Percentiles rank a stretch among this genome's conserved stretches.
Evolutionary conservation across 2,888 invertebrate species (phyloP).

Genomic region (Ectropis crepuscularia): DNA sequence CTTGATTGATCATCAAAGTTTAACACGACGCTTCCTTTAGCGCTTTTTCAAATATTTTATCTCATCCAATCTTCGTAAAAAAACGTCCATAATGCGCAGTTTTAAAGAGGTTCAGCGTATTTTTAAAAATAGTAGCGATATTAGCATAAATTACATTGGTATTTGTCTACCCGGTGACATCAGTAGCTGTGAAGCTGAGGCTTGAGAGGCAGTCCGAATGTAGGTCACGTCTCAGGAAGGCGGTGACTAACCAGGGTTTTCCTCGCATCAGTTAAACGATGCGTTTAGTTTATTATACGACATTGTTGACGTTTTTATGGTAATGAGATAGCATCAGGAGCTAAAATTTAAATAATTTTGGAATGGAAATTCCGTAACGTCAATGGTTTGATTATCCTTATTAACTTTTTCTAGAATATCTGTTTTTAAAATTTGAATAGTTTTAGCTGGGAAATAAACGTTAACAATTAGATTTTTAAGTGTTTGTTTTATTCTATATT

Average conservation of each 20-base stretch:
- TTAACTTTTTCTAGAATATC: not conserved
- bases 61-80: not conserved
- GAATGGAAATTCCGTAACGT: conserved; percentile 12
- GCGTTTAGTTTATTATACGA: conserved; percentile 20
- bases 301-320: conserved; percentile 25
- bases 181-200: conserved; percentile 5
- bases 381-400: not conserved
- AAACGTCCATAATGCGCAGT: not conserved
- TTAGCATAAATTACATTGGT: conserved; percentile 19
- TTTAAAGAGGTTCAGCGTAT: conserved; percentile 4
- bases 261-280: conserved; percentile 42
- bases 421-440: not conserved
- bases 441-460: no score
- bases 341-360: conserved; percentile 4
- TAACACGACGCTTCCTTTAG: conserved; percentile 1
- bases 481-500: no score
- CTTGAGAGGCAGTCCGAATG: conserved; percentile 38
- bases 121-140: not conserved
- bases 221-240: conserved; percentile 62
- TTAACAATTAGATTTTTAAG: no score
- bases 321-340: conserved; percentile 10
- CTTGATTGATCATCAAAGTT: conserved; percentile 16
- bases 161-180: conserved; percentile 10
- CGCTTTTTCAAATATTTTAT: conserved; percentile 8
- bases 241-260: conserved; percentile 56